These are phyloP conservation scores for Siniperca scherzeri DNA, from an alignment of 2,797 vertebrate species.

Conservation along the genomic window DNA sequence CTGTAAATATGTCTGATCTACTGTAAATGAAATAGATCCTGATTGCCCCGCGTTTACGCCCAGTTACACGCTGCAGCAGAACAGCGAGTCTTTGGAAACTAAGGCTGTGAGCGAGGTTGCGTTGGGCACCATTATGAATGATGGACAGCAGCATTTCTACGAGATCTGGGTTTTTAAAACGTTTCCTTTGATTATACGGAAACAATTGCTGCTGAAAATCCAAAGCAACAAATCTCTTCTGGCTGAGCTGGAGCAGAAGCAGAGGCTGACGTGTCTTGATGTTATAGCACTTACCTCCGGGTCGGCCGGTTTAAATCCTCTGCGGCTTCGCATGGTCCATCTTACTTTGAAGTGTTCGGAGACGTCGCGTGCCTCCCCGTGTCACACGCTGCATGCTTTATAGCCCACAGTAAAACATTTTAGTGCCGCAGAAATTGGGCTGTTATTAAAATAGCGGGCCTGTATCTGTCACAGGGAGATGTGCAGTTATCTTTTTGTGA, in stretches of 20 bases:
- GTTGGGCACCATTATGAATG: not conserved
- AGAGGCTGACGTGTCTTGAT: not conserved
- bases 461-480: conserved; percentile 91
- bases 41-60: not conserved
- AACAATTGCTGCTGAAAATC: not conserved
- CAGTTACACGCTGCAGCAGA: not conserved
- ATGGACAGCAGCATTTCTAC: not conserved
- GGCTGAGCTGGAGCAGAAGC: not conserved
- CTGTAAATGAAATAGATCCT: not conserved
- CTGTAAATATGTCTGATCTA: not conserved
- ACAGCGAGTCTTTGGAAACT: not conserved
- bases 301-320: conserved; percentile 5
- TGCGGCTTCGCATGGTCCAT: conserved; percentile 20
- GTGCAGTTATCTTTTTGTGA: conserved; percentile 90
- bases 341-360: conserved; percentile 25
- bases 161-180: not conserved
- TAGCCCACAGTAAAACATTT: conserved; percentile 93
- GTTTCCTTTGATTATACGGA: not conserved
- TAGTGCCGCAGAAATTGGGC: conserved; percentile 95
- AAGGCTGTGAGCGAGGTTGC: no score
- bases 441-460: conserved; percentile 90
- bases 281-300: conserved; percentile 28
- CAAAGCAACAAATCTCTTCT: not conserved
- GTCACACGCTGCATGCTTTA: conserved; percentile 86
- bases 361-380: not conserved